Evolutionary conservation across 2,888 invertebrate species (phyloP), one percentile per base, ranked within the genome.

Genomic region (Pardosa pseudoannulata): DNA sequence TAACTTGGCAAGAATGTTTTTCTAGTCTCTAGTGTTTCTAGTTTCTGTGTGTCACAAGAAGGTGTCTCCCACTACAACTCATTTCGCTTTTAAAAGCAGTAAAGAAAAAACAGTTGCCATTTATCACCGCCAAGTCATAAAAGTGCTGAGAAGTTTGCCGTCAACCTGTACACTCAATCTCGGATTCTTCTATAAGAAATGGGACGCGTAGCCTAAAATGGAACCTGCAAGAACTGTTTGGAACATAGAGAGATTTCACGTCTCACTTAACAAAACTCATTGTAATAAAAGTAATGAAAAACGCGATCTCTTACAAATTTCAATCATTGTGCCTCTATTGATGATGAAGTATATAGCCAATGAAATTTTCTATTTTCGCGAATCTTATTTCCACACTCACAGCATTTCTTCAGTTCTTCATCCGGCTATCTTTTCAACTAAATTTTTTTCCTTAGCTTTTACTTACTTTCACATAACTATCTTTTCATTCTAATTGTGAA

Each of bases 101-200:
- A 23, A 56, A 56, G 11, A 23, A 56, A 56, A 46, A n/a, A 56
- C 7, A 23, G 56, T 23, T 23, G 23, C 56, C 56, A 56, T 56
- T 56, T 56, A 56, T 56, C 56, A 56, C 56, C 56, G 19, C 23
- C 23, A 56, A 56, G 56, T 56, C 56, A 56, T 56, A 56, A 56
- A 56, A 56, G 23, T 56, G 56, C 56, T 23, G 19, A 23, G 56
- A 19, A 56, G 56, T 56, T 56, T 16, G 23, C 23, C 23, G 56
- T 56, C 56, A 56, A 56, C 56, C 56, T 19, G 23, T 16, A 23
- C 23, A 56, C 56, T 23, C 56, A 16, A 23, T 56, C 23, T 56
- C 23, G 23, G 16, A 23, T 23, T 23, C 56, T 56, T 56, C 5
- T 19, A 56, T 16, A 16, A 56, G 23, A 23, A 56, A 56, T 23